Evolutionary conservation across 1,140 invertebrate genomes (phyloP).

Genomic region (Phymastichus coffea): DNA sequence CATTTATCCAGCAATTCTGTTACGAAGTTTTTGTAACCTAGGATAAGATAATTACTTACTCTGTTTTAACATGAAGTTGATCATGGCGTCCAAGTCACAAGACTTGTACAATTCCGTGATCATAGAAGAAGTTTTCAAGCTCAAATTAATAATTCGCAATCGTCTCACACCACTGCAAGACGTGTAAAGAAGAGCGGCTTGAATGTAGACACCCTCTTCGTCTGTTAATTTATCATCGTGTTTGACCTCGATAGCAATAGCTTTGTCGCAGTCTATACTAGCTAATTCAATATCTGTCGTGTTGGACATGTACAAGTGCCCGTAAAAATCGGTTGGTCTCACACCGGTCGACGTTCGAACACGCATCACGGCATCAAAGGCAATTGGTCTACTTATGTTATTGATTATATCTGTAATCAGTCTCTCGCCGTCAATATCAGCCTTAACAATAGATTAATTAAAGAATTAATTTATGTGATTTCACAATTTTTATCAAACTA

Average conservation of each 20-base stretch:
- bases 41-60: constrained; percentile 53
- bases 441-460: not conserved
- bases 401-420: constrained; percentile 83
- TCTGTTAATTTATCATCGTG: constrained; percentile 98
- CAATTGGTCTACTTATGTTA: constrained; percentile 78
- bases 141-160: constrained; percentile 89
- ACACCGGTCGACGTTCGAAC: constrained; percentile 94
- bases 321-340: constrained; percentile 93
- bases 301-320: constrained; percentile 97
- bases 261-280: constrained; percentile 79
- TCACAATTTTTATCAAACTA: not conserved
- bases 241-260: constrained; percentile 92
- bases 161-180: constrained; percentile 86
- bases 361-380: constrained; percentile 93
- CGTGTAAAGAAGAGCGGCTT: constrained; percentile 93
- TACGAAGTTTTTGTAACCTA: not conserved
- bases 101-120: constrained; percentile 91
- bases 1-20: not conserved
- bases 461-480: not conserved
- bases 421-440: constrained; percentile 86
- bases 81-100: constrained; percentile 89
- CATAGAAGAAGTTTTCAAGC: constrained; percentile 85
- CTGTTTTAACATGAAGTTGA: constrained; percentile 94
- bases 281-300: constrained; percentile 96
- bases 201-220: constrained; percentile 87